Percentiles rank a stretch among this genome's conserved stretches.
Conservation (phyloP, 2,797 vertebrate species). For the Darevskia mixta region DNA sequence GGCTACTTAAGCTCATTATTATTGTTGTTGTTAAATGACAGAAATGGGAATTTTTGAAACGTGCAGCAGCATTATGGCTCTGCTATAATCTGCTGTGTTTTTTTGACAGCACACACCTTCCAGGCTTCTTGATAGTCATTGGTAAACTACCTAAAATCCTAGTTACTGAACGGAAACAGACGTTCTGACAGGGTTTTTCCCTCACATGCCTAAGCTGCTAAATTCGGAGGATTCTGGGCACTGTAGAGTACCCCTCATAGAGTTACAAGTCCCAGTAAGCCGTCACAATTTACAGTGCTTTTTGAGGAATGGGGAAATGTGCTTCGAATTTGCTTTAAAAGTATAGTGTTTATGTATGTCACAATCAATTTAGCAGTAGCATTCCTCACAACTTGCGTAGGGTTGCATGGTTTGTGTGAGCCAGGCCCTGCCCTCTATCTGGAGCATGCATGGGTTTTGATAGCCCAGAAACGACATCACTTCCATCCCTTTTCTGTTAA, state of each 20-base stretch:
- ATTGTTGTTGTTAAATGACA: constrained; percentile 47
- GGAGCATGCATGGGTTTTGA: not conserved
- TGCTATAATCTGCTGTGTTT: not conserved
- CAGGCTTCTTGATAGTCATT: not conserved
- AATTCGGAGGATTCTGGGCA: not conserved
- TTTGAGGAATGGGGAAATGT: too few species aligned
- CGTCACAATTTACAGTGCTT: too few species aligned
- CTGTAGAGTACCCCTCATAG: too few species aligned
- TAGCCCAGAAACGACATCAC: not conserved
- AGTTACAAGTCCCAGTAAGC: too few species aligned
- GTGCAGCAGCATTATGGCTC: not conserved
- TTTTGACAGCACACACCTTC: not conserved
- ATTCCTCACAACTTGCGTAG: not conserved
- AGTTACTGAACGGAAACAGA: not conserved
- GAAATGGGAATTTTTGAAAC: not conserved
- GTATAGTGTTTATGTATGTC: too few species aligned
- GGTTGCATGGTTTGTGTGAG: not conserved
- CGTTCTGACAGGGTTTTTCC: not conserved
- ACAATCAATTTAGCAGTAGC: not conserved
- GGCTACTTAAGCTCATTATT: constrained; percentile 24
- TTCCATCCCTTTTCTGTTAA: not conserved
- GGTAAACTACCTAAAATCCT: not conserved
- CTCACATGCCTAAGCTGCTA: not conserved
- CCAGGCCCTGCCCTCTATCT: not conserved
- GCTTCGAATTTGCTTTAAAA: too few species aligned